Percentiles rank a stretch among this genome's conserved stretches.
Conservation (phyloP, 2,113 vertebrate species). For the Vireo altiloquus region DNA sequence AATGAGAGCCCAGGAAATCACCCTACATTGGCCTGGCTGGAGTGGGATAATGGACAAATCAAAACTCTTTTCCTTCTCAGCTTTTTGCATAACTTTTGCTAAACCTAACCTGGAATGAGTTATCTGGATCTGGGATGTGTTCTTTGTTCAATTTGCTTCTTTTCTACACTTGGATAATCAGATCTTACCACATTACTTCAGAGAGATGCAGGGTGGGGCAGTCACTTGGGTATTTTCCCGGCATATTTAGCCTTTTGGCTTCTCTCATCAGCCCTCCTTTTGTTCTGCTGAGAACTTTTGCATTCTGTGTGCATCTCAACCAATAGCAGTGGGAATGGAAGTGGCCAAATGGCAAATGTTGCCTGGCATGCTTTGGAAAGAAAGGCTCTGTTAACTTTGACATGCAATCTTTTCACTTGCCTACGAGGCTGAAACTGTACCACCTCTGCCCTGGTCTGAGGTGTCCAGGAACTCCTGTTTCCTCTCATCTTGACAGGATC, state of each 20-base stretch:
- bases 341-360: neutral
- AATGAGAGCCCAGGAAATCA: neutral
- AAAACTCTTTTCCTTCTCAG: neutral
- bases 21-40: neutral
- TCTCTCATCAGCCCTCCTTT: neutral
- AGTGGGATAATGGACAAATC: neutral
- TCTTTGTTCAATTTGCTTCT: neutral
- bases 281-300: neutral
- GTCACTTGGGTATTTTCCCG: neutral
- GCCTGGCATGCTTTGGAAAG: neutral
- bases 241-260: neutral
- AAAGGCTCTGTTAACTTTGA: neutral
- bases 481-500: neutral
- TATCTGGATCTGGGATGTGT: neutral
- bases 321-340: neutral
- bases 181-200: neutral
- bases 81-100: neutral
- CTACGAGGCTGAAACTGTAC: neutral
- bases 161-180: neutral
- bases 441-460: neutral
- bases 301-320: neutral
- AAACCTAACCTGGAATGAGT: neutral
- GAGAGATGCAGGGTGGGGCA: neutral
- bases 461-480: neutral
- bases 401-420: neutral